phyloP scores from a whole-genome alignment of 2,113 vertebrate species.

The Panurus biarmicus region DNA sequence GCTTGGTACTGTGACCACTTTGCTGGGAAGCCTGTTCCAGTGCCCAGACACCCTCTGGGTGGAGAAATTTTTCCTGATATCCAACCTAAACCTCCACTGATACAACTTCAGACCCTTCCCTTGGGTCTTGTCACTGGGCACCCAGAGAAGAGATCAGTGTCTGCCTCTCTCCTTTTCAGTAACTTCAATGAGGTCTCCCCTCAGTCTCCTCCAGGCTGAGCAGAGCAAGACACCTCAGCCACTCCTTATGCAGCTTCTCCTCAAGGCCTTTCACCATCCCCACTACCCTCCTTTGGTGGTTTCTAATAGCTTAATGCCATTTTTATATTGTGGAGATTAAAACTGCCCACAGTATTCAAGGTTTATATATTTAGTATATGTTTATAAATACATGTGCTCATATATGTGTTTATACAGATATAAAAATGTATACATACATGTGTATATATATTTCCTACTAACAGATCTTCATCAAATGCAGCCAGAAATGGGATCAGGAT shows the following conservation, averaged over 20 bases:
- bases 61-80: background rate
- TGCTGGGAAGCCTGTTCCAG: background rate
- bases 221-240: background rate
- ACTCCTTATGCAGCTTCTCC: rapidly evolving
- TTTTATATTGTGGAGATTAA: background rate
- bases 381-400: background rate
- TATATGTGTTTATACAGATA: too few species aligned
- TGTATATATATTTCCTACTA: background rate
- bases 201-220: background rate
- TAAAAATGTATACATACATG: rapidly evolving
- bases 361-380: background rate
- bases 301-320: background rate
- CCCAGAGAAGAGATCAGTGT: background rate
- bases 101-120: background rate
- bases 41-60: background rate
- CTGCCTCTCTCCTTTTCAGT: background rate
- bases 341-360: background rate
- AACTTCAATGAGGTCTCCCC: background rate
- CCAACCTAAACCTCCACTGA: background rate
- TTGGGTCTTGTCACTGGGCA: background rate
- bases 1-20: background rate
- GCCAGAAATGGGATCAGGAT: background rate
- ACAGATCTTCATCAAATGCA: background rate
- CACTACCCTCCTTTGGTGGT: background rate
- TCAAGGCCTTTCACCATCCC: background rate